Percentiles rank a stretch among this genome's conserved stretches.
phyloP scores from a whole-genome alignment of 2,113 vertebrate genomes.

The Python bivittatus region DNA sequence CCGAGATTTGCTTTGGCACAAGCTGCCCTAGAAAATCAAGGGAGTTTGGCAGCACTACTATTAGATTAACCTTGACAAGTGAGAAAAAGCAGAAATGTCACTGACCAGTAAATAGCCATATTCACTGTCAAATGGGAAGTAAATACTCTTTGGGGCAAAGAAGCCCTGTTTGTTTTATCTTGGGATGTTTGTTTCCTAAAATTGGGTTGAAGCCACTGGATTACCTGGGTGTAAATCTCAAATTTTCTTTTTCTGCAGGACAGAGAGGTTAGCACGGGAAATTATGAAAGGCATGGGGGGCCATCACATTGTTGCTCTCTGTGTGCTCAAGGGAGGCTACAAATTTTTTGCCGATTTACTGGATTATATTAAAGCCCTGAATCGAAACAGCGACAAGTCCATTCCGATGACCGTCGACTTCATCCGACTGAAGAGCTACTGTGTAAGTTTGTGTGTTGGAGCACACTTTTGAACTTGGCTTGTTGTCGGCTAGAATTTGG shows the following conservation, averaged over 20 bases:
- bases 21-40: neutral
- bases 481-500: too few species aligned
- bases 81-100: conserved; percentile 33
- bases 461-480: too few species aligned
- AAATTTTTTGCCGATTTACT: conserved; percentile 98
- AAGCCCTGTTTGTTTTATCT: neutral
- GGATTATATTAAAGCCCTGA: conserved; percentile 98
- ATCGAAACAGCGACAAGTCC: conserved; percentile 95
- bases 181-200: neutral
- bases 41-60: neutral
- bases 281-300: conserved; percentile 98
- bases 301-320: conserved; percentile 96
- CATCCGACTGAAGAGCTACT: conserved; percentile 98
- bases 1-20: conserved; percentile 52
- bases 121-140: conserved; percentile 15
- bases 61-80: conserved; percentile 62
- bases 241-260: conserved; percentile 74
- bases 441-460: conserved; percentile 79
- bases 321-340: conserved; percentile 97
- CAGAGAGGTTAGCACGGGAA: conserved; percentile 92
- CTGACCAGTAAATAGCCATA: conserved; percentile 2
- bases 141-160: conserved; percentile 13
- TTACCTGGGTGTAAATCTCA: neutral
- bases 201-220: neutral
- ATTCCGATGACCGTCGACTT: conserved; percentile 99